Base-by-base conservation (phyloP, 2,113 vertebrate genomes). In the Vulpes ferrilata region DNA sequence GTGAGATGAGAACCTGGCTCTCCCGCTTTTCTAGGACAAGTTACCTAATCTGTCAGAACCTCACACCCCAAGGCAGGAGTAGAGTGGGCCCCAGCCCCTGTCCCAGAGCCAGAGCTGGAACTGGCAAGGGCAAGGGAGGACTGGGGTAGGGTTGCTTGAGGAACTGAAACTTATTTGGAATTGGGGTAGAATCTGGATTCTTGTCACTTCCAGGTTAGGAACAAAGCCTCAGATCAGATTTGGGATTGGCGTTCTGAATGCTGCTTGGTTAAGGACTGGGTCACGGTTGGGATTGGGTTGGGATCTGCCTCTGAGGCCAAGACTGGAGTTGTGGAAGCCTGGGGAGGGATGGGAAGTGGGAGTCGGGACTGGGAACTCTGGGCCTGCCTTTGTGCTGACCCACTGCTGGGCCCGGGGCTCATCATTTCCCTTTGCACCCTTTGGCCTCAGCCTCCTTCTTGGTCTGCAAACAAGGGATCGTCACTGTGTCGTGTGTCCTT, bases 331-430 rank as follows among this genome's bases (percentile, higher is more conserved):
- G 20, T 1, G 25, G 53, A 30, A 13, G 43, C 5, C 2, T 3
- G 1, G 11, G 82, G 43, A 55, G 3, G n/a, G n/a, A 4, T 3
- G 2, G 59, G 15, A 13, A 25, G 11, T 20, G 32, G 59, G 78
- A 12, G 17, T 3, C 0, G 2, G 32, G n/a, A 30, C 22, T 15
- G 32, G 12, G 57, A 19, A 16, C 73, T 38, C 69, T 0, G 1
- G 2, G 38, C 35, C 84, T 12, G 32, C 64, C 64, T 80, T 57
- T 11, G 32, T 27, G 19, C n/a, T 48, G 38, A 73, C 25, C 64
- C 19, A 17, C 78, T 48, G 32, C 6, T 5, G 57, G 25, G 25
- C 10, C 32, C 43, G 15, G 65, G 27, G 32, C 55, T 3, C 22
- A 7, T 87, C 55, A 57, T 12, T 67, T 43, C 43, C 43, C 43